Conservation (phyloP, 2,797 vertebrate species). For the Lithobates sylvaticus region DNA sequence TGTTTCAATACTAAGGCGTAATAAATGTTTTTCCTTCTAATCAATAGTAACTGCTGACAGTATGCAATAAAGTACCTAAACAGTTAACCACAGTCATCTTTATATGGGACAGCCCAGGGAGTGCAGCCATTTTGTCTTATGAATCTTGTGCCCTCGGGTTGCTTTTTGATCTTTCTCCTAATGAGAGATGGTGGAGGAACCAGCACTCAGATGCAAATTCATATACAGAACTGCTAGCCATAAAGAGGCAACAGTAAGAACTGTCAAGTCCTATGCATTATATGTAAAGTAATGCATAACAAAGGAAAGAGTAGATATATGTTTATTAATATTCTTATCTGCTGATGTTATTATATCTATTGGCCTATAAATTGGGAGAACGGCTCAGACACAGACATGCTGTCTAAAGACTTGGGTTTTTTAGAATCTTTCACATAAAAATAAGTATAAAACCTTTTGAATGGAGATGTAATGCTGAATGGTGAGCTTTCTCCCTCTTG, state of each 20-base stretch:
- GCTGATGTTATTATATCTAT: no score
- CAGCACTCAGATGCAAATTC: not conserved
- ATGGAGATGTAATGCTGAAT: not conserved
- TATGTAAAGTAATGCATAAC: no score
- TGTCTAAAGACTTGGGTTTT: not conserved
- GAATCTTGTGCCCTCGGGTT: not conserved
- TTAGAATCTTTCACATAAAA: not conserved
- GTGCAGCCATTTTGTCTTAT: conserved; percentile 33
- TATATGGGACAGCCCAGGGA: not conserved
- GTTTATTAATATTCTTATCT: no score
- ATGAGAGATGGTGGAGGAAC: not conserved
- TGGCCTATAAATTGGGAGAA: no score
- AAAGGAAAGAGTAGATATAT: not conserved
- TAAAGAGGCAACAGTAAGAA: not conserved
- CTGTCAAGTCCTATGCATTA: not conserved
- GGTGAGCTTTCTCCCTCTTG: not conserved
- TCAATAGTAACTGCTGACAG: conserved; percentile 62
- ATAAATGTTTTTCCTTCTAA: conserved; percentile 70
- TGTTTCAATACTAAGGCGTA: conserved; percentile 78
- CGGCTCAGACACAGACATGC: not conserved
- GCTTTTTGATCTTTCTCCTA: no score
- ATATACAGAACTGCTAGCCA: not conserved
- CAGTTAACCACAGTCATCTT: not conserved
- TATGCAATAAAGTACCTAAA: conserved; percentile 14
- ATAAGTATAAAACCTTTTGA: no score